Evolutionary conservation across 2,888 invertebrate genomes (phyloP).

Genomic region (Orthosia cruda): DNA sequence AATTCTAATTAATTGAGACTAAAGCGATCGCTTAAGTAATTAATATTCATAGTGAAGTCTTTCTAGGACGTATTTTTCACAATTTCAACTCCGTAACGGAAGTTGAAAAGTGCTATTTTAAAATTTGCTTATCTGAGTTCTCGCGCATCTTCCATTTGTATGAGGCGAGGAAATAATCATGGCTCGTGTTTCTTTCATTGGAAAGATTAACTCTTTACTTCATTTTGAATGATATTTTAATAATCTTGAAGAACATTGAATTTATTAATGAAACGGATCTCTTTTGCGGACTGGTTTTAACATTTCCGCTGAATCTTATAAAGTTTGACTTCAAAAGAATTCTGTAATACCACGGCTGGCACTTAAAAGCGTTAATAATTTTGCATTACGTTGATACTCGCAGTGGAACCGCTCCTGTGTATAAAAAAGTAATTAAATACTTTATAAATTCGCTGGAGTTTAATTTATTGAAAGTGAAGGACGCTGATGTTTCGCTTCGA

Average conservation of each 20-base stretch:
- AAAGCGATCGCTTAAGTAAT: constrained; percentile 62
- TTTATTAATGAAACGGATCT: constrained; percentile 15
- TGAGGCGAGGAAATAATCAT: constrained; percentile 32
- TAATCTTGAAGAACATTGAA: constrained; percentile 16
- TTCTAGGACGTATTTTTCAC: constrained; percentile 51
- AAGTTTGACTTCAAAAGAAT: constrained; percentile 22
- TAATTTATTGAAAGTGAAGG: constrained; percentile 30
- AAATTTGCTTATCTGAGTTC: constrained; percentile 50
- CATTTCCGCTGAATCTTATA: constrained; percentile 1
- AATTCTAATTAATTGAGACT: constrained; percentile 63
- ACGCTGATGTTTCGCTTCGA: constrained; percentile 40
- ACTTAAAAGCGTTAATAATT: constrained; percentile 39
- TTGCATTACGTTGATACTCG: constrained; percentile 39
- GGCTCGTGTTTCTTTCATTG: constrained; percentile 48
- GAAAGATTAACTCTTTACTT: constrained; percentile 39
- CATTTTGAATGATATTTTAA: constrained; percentile 48
- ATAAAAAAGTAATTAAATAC: constrained; percentile 44
- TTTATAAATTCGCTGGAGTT: constrained; percentile 24
- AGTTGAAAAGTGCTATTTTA: constrained; percentile 54
- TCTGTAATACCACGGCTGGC: neutral
- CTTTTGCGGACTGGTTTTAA: constrained; percentile 6
- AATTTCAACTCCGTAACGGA: constrained; percentile 50
- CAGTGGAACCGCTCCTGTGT: constrained; percentile 2
- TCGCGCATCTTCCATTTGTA: constrained; percentile 38
- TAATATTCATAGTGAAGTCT: constrained; percentile 62